Evolutionary conservation across 2,888 invertebrate genomes (phyloP), one percentile per base, ranked within the genome.

Genomic region (Actias luna): DNA sequence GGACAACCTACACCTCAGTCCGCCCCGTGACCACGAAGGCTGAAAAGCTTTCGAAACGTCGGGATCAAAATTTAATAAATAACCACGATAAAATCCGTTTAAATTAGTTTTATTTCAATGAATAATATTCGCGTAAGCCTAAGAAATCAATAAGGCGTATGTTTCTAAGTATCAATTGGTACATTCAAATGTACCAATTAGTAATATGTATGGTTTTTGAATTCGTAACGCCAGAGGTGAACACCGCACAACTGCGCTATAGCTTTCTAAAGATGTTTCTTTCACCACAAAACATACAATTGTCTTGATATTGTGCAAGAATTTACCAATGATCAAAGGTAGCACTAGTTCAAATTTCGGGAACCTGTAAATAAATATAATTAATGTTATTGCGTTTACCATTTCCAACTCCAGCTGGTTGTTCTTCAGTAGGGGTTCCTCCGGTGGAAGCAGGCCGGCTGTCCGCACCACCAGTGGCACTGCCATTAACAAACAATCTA

Each of bases 381-480:
- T 10, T 22, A 50, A 22, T 22, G 12, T 25, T 25, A 0, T 25
- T 12, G 46, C 5, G 12, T 25, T 25, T 50, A 92, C 92, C 92
- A 63, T 92, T 92, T 10, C 96, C 96, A 82, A 96, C 96, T 75
- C 95, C 96, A 71, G 95, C 96, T 61, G 96, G 96, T 80, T 96
- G 96, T 73, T 96, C 96, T 71, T 96, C 96, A 65, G 96, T 96
- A 72, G 96, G 97, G 57, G 96, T 95, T 68, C 96, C 96, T 58
- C 95, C 95, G 61, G 95, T 94, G 64, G 96, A 96, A 59, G 93
- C 96, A 66, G 97, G 96, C 75, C 97, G 95, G 87, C 97, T 97
- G 88, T 98, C 98, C 22, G 98, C 98, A 66, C 97, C 97, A 70
- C 97, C 97, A 71, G 98, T 98, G 73, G 97, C 97, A 91, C 97